Evolutionary conservation across 2,113 vertebrate species (phyloP).

Genomic region (Bubo blakistoni): DNA sequence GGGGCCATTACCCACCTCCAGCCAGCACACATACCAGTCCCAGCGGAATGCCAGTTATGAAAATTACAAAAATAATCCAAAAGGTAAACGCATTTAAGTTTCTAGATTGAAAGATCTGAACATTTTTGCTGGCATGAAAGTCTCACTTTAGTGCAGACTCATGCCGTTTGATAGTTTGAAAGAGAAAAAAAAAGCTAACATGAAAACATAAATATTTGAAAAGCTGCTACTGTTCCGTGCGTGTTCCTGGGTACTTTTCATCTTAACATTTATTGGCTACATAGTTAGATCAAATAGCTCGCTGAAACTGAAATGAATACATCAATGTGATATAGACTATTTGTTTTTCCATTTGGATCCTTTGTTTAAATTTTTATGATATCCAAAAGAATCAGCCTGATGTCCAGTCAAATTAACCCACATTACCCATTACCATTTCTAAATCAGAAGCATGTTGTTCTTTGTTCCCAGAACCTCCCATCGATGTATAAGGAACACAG

Average conservation of each 20-base stretch:
- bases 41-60: slow-evolving; percentile 4
- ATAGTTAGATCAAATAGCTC: background rate
- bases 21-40: background rate
- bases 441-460: background rate
- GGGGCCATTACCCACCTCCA: background rate
- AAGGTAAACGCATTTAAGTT: background rate
- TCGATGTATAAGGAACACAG: background rate
- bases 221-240: background rate
- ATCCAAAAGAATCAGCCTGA: background rate
- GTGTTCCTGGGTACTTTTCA: background rate
- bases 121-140: background rate
- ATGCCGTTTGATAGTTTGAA: background rate
- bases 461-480: background rate
- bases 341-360: background rate
- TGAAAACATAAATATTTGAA: slow-evolving; percentile 41
- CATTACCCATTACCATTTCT: background rate
- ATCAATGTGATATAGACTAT: background rate
- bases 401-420: background rate
- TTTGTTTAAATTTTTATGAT: background rate
- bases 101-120: background rate
- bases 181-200: background rate
- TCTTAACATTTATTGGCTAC: slow-evolving; percentile 32
- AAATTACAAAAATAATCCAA: slow-evolving; percentile 14
- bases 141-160: background rate
- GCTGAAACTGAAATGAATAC: background rate